These are phyloP conservation scores for Macrotus californicus DNA, from an alignment of 2,113 vertebrate genomes.

Conservation along the genomic window DNA sequence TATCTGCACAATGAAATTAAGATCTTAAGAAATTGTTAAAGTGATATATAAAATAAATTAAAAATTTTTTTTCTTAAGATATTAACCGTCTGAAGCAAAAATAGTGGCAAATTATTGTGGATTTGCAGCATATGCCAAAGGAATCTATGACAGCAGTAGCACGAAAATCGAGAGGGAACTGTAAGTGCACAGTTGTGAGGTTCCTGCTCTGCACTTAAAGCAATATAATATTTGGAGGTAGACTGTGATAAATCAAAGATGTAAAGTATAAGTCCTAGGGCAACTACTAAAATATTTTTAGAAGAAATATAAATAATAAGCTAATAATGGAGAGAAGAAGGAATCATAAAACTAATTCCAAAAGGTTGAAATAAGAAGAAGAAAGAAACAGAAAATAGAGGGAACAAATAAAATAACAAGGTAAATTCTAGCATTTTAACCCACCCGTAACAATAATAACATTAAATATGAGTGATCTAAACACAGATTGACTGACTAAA, in stretches of 20 bases:
- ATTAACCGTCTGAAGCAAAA: background rate
- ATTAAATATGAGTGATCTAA: background rate
- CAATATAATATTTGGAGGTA: background rate
- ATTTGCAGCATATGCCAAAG: background rate
- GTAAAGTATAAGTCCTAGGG: background rate
- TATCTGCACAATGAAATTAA: background rate
- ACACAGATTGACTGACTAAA: background rate
- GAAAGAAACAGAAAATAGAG: background rate
- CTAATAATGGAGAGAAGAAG: conserved; percentile 2
- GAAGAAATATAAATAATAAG: background rate
- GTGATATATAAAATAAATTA: background rate
- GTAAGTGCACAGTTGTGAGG: background rate
- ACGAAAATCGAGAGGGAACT: background rate
- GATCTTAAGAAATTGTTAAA: background rate
- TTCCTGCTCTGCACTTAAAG: background rate
- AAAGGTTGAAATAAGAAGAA: background rate
- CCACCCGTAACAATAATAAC: background rate
- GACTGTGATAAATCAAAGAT: background rate
- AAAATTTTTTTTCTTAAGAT: background rate
- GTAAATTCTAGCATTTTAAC: background rate
- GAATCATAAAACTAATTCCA: background rate
- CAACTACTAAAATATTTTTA: background rate
- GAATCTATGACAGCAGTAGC: background rate
- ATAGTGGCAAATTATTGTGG: background rate
- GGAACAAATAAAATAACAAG: background rate